Base-by-base conservation (phyloP, 2,888 invertebrate species). In the Pyrochroa serraticornis region DNA sequence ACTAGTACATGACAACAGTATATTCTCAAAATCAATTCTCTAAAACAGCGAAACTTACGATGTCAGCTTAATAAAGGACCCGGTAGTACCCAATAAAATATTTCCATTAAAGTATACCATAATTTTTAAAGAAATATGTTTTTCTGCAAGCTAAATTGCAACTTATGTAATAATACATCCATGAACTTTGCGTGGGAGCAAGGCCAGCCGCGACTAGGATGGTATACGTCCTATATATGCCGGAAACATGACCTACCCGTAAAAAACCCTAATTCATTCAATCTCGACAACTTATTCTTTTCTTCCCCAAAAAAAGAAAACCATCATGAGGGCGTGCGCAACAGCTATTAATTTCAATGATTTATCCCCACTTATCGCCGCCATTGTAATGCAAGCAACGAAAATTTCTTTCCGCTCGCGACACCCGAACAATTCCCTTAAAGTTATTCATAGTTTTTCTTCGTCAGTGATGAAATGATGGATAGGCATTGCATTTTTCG, bases 341-440 rank as follows among this genome's bases (percentile, higher is more conserved):
- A 22, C 37, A 36, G 37, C 46, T 33, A 47, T 47, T 47, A 47
- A 47, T 48, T 38, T 38, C 39, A 8, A n/a, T 49, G 48, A 49
- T 49, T 49, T 49, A 49, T 49, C 32, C 39, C 41, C 22, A 22
- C 22, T 22, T 22, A 33, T 49, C 36, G 33, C 39, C 39, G 39
- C 39, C 33, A 49, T 49, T 39, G 39, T 49, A 39, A 39, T 14
- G 39, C 9, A 49, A 39, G 38, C 38, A 49, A 49, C 48, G 39
- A 39, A 39, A 39, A 49, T 48, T 39, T 39, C 32, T 48, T 39
- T 39, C 31, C n/a, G 39, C 38, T 33, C 39, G 9, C 33, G 39
- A 33, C 13, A 38, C 33, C 5, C 22, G 33, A 48, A 39, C 38
- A 48, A 48, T 48, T 32, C 33, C 30, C 8, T 39, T 32, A 39